Evolutionary conservation across 2,113 vertebrate species (phyloP).

Genomic region (Cavia aperea): DNA sequence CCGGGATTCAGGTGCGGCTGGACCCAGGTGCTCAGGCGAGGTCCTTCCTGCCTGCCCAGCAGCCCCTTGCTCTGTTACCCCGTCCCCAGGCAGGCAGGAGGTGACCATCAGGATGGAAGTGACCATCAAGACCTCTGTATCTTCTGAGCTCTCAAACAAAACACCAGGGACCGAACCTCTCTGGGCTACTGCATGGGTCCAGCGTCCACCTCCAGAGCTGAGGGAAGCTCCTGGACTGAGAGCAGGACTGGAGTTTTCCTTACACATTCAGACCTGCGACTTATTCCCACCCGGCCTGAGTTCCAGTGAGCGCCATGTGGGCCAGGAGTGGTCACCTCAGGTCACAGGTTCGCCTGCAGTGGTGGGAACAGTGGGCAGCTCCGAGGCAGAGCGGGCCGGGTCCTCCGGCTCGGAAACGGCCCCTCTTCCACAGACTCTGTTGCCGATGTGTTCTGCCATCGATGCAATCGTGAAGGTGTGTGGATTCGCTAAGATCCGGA

Average conservation of each 20-base stretch:
- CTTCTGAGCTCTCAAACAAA: not conserved
- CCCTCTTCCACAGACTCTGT: too few relatives aligned
- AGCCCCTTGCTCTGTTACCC: not conserved
- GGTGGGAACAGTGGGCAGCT: too few relatives aligned
- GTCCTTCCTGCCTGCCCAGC: not conserved
- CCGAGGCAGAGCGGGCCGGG: too few relatives aligned
- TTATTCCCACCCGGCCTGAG: too few relatives aligned
- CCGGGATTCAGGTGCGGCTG: not conserved
- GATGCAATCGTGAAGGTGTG: too few relatives aligned
- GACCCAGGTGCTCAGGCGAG: not conserved
- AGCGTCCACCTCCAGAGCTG: not conserved
- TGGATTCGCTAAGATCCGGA: too few relatives aligned
- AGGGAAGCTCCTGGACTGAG: not conserved
- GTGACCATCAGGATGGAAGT: too few relatives aligned
- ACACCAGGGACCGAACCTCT: not conserved
- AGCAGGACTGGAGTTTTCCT: accelerated
- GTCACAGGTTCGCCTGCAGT: too few relatives aligned
- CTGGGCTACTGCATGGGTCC: not conserved
- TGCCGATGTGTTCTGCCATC: too few relatives aligned
- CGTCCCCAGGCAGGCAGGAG: not conserved
- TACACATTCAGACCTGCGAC: not conserved
- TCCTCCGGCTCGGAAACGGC: too few relatives aligned
- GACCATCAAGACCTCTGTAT: not conserved
- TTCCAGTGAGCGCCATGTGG: too few relatives aligned
- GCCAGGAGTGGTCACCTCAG: too few relatives aligned